These are phyloP conservation scores for Aporrectodea caliginosa DNA, from an alignment of 1,140 invertebrate species.

Conservation along the genomic window DNA sequence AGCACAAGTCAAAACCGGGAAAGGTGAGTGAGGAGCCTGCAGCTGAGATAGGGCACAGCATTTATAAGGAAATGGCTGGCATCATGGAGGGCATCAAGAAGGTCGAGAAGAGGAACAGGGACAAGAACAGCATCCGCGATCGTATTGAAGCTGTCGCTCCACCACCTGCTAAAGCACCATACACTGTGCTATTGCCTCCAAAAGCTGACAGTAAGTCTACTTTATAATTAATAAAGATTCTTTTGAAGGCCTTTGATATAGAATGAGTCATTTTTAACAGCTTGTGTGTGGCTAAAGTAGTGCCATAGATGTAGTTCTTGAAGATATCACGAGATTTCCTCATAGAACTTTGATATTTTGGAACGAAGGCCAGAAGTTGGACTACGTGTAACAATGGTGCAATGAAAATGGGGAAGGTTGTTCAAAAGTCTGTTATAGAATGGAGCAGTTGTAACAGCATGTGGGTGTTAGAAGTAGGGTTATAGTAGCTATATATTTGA, in stretches of 20 bases:
- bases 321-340: too few relatives aligned
- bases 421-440: too few relatives aligned
- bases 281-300: background rate
- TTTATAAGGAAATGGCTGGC: conserved; percentile 30
- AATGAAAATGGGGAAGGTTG: too few relatives aligned
- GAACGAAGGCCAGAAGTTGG: background rate
- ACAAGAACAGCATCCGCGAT: conserved; percentile 35
- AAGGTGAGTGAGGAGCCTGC: background rate
- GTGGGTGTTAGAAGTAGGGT: too few relatives aligned
- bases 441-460: too few relatives aligned
- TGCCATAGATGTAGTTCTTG: background rate
- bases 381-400: background rate
- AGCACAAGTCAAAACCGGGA: background rate
- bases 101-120: conserved; percentile 37
- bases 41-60: conserved; percentile 17
- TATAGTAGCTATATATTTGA: too few relatives aligned
- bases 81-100: conserved; percentile 40
- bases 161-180: conserved; percentile 31
- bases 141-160: conserved; percentile 24
- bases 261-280: background rate
- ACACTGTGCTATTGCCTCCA: conserved; percentile 35
- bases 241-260: background rate
- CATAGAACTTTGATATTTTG: background rate
- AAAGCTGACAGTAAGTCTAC: conserved; percentile 45
- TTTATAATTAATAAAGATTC: background rate